phyloP scores from a whole-genome alignment of 1,140 invertebrate genomes.

The Drosophila mojavensis region DNA sequence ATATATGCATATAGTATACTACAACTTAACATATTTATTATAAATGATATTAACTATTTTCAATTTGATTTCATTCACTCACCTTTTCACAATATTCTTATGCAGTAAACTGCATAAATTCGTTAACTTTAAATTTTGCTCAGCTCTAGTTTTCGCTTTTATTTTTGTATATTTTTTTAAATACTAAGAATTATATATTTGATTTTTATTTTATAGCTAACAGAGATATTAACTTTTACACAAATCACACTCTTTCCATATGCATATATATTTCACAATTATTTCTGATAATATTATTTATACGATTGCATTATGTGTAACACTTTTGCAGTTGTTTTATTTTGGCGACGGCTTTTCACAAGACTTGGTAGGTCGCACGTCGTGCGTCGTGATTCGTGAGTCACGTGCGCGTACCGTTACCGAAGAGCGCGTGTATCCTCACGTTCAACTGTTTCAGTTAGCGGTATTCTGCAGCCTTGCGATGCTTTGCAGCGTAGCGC shows the following conservation, averaged over 20 bases:
- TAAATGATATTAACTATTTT: background rate
- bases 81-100: constrained; percentile 29
- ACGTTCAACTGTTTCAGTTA: constrained; percentile 23
- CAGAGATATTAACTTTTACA: constrained; percentile 4
- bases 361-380: constrained; percentile 16
- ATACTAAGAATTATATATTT: background rate
- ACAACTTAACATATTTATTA: background rate
- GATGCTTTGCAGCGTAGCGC: constrained; percentile 76
- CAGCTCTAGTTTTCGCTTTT: background rate
- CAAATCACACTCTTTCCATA: background rate
- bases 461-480: constrained; percentile 58
- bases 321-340: constrained; percentile 1
- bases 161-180: background rate
- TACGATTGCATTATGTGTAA: background rate
- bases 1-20: no score
- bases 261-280: background rate
- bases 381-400: constrained; percentile 21
- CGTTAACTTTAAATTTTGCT: background rate
- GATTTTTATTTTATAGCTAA: background rate
- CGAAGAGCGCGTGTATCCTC: constrained; percentile 33
- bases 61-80: constrained; percentile 14
- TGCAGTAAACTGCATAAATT: constrained; percentile 32
- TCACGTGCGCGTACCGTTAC: constrained; percentile 59
- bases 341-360: constrained; percentile 61
- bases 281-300: background rate